Conservation (phyloP, 2,113 vertebrate genomes). For the Panthera leo region DNA sequence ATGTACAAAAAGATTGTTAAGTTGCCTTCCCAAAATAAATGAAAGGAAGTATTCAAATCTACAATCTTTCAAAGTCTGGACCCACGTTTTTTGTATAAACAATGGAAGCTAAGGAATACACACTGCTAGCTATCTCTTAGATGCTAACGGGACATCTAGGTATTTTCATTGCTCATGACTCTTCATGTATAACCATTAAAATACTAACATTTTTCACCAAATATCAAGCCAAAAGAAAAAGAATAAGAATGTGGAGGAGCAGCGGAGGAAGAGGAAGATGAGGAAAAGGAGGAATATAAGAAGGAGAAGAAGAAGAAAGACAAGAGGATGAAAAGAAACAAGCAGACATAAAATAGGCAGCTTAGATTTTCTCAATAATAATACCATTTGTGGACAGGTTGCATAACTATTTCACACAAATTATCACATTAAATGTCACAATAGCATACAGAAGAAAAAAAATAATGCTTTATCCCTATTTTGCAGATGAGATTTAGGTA, state of each 20-base stretch:
- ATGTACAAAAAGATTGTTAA: background rate
- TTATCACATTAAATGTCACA: background rate
- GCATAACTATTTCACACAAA: background rate
- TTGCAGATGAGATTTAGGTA: slow-evolving; percentile 29
- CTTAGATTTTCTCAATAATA: background rate
- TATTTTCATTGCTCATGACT: background rate
- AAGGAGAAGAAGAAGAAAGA: background rate
- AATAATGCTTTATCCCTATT: background rate
- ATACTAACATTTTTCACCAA: background rate
- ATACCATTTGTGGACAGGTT: background rate
- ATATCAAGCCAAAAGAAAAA: background rate
- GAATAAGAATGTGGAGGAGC: background rate
- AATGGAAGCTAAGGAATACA: background rate
- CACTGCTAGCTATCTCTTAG: background rate
- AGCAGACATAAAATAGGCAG: background rate
- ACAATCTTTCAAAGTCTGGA: background rate
- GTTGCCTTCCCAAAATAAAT: background rate
- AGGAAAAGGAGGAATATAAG: background rate
- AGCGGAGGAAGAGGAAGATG: background rate
- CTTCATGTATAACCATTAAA: background rate
- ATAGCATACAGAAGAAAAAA: background rate
- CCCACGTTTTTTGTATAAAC: background rate
- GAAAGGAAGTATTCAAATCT: background rate
- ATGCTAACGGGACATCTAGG: background rate
- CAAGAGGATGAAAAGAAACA: background rate